Evolutionary conservation across 2,113 vertebrate genomes (phyloP).

Genomic region (Passer montanus): DNA sequence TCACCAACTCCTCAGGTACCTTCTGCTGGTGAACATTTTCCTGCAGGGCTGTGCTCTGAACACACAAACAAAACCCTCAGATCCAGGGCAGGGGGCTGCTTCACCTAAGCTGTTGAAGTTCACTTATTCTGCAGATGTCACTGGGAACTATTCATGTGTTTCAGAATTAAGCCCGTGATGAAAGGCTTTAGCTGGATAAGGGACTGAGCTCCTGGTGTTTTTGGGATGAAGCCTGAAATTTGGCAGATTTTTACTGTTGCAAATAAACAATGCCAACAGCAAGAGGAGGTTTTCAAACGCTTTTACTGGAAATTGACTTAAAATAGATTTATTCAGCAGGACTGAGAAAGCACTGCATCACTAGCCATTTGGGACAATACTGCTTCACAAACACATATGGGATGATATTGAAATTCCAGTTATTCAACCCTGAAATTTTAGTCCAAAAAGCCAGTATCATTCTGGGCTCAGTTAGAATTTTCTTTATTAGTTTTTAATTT

Average conservation of each 20-base stretch:
- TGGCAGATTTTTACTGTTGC: neutral
- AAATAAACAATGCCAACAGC: neutral
- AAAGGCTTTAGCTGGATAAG: neutral
- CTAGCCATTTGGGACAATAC: neutral
- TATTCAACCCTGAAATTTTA: neutral
- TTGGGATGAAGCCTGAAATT: neutral
- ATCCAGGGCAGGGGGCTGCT: neutral
- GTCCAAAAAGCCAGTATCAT: neutral
- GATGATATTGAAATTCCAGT: neutral
- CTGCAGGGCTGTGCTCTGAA: neutral
- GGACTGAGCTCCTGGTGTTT: neutral
- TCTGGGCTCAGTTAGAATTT: neutral
- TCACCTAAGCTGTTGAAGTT: neutral
- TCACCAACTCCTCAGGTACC: neutral
- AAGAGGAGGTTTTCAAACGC: neutral
- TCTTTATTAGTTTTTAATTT: neutral
- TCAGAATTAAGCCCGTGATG: neutral
- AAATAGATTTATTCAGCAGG: neutral
- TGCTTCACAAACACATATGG: neutral
- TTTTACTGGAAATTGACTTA: neutral
- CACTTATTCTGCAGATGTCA: neutral
- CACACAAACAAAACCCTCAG: neutral
- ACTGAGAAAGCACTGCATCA: neutral
- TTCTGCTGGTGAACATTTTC: fast-evolving
- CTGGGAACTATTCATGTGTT: neutral